Conservation (phyloP, 2,797 vertebrate genomes). For the Premnoplex brunnescens region DNA sequence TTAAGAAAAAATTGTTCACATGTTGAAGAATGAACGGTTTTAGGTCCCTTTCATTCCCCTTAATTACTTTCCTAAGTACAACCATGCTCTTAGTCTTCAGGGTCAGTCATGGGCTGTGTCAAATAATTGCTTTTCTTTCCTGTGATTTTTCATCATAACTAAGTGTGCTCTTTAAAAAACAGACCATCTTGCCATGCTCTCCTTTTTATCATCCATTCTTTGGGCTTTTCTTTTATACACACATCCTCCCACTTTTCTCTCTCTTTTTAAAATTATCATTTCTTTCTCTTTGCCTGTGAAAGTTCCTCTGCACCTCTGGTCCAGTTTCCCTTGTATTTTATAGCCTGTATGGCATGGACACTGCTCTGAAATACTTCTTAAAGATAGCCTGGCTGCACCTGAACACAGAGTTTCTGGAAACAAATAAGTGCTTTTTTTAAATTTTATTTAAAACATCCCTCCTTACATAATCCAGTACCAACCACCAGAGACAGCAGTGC, state of each 20-base stretch:
- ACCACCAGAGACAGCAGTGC: neutral
- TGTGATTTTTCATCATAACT: neutral
- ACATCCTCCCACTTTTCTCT: neutral
- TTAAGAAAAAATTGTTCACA: rapidly evolving
- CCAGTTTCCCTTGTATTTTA: neutral
- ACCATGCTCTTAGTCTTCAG: neutral
- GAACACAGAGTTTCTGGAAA: neutral
- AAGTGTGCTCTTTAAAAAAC: neutral
- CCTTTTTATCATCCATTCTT: neutral
- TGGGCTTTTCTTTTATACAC: neutral
- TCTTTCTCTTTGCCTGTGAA: neutral
- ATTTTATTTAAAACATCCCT: neutral
- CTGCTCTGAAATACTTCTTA: neutral
- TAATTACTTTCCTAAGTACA: neutral
- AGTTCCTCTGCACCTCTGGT: neutral
- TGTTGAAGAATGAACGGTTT: rapidly evolving
- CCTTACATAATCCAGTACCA: neutral
- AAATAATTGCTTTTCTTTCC: neutral
- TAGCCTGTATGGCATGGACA: neutral
- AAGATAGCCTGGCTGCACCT: neutral
- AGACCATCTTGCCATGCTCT: neutral
- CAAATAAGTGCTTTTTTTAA: neutral
- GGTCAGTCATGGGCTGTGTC: neutral
- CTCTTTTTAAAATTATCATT: neutral
- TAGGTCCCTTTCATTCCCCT: neutral